These are phyloP conservation scores for Marmota flaviventris DNA, from an alignment of 2,113 vertebrate species.

Conservation along the genomic window DNA sequence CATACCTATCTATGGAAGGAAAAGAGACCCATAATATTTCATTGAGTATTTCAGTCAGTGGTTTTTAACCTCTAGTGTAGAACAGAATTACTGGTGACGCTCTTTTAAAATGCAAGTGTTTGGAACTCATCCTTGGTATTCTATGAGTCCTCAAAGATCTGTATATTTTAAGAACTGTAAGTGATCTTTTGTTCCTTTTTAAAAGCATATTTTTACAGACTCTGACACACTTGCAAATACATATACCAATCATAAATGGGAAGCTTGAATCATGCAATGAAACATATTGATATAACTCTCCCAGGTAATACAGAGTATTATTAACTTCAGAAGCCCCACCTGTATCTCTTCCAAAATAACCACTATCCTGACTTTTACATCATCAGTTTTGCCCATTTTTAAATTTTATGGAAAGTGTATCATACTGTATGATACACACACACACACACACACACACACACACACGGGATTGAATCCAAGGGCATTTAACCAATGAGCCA, in stretches of 20 bases:
- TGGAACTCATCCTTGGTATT: neutral
- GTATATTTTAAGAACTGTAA: conserved; percentile 18
- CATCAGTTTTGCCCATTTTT: neutral
- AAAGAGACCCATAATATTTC: neutral
- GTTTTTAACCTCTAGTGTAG: neutral
- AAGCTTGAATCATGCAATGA: neutral
- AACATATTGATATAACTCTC: neutral
- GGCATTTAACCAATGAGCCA: too few relatives aligned
- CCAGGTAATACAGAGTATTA: neutral
- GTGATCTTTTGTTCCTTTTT: neutral
- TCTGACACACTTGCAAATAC: neutral
- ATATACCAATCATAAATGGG: neutral
- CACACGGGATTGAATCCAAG: too few relatives aligned
- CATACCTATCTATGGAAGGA: neutral
- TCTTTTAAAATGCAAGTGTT: conserved; percentile 33
- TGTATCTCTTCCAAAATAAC: neutral
- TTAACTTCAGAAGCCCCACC: neutral
- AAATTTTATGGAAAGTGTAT: neutral
- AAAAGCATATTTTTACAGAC: neutral
- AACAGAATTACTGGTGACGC: neutral
- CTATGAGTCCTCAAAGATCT: neutral
- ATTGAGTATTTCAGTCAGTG: neutral
- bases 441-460: too few relatives aligned
- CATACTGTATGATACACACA: neutral
- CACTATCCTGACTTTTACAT: neutral